Percentiles rank a stretch among this genome's conserved stretches.
Conservation (phyloP, 2,113 vertebrate species). For the Leucopternis melanops region DNA sequence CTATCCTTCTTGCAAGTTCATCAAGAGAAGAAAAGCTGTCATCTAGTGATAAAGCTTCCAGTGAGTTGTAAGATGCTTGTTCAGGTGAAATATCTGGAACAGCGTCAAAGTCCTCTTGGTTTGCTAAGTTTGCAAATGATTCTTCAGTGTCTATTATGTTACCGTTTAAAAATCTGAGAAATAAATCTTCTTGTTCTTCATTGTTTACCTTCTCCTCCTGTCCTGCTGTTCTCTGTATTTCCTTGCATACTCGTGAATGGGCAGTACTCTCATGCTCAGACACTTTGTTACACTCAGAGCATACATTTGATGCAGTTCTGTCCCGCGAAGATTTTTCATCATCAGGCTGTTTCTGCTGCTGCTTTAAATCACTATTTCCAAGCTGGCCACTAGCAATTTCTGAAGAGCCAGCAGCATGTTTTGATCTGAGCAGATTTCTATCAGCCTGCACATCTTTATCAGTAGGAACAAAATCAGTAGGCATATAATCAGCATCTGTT, state of each 20-base stretch:
- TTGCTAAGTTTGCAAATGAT: conserved; percentile 30
- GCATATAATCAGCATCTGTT: conserved; percentile 13
- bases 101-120: conserved; percentile 64
- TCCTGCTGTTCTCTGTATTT: conserved; percentile 52
- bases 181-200: conserved; percentile 68
- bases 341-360: conserved; percentile 38
- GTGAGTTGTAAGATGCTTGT: conserved; percentile 62
- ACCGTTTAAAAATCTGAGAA: conserved; percentile 69
- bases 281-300: background rate
- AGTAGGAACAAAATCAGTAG: conserved; percentile 27
- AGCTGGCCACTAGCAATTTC: background rate
- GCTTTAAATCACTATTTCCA: conserved; percentile 52
- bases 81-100: conserved; percentile 67
- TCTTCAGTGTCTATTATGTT: conserved; percentile 65
- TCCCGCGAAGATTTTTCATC: conserved; percentile 27
- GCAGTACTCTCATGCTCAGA: background rate
- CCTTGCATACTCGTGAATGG: background rate
- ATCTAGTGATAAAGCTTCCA: conserved; percentile 68
- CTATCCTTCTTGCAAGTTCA: conserved; percentile 86
- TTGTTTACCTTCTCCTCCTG: conserved; percentile 52
- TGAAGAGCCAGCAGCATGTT: conserved; percentile 3
- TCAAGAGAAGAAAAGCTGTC: conserved; percentile 84
- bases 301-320: background rate
- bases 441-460: conserved; percentile 36
- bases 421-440: conserved; percentile 43